A percentile compares a stretch with the other conserved stretches of the same genome.
phyloP scores from a whole-genome alignment of 2,888 invertebrate genomes.

The Hypomecis atomaria region DNA sequence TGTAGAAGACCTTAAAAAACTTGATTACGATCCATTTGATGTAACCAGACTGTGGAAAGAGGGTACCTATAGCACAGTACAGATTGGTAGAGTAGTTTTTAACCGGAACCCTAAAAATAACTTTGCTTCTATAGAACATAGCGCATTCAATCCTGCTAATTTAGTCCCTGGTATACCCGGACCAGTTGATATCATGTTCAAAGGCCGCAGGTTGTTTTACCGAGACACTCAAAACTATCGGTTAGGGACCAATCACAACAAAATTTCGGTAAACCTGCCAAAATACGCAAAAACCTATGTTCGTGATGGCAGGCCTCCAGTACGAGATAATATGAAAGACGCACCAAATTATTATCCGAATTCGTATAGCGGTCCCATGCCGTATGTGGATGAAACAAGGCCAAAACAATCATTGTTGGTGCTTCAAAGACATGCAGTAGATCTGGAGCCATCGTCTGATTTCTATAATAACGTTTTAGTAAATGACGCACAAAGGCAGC shows the following conservation, averaged over 20 bases:
- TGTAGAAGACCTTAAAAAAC: conserved; percentile 50
- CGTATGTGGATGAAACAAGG: conserved; percentile 76
- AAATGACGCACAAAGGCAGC: conserved; percentile 37
- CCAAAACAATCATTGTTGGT: conserved; percentile 46
- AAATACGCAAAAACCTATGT: conserved; percentile 57
- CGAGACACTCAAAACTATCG: conserved; percentile 65
- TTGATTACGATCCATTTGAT: conserved; percentile 70
- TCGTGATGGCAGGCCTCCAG: conserved; percentile 85
- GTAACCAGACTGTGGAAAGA: conserved; percentile 65
- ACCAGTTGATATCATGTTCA: conserved; percentile 62
- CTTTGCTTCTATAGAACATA: conserved; percentile 58
- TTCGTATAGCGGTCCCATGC: conserved; percentile 93
- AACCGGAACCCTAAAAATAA: conserved; percentile 60
- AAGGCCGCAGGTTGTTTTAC: conserved; percentile 59
- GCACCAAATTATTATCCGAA: conserved; percentile 98
- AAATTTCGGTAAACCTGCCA: conserved; percentile 63
- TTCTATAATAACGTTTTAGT: conserved; percentile 89
- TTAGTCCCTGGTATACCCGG: conserved; percentile 72
- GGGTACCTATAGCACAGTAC: conserved; percentile 61
- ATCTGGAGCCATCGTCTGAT: conserved; percentile 84
- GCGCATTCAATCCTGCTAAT: conserved; percentile 63
- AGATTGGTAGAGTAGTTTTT: conserved; percentile 60
- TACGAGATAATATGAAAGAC: conserved; percentile 90
- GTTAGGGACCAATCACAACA: conserved; percentile 63
- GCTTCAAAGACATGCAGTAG: conserved; percentile 29